Percentiles rank a stretch among this genome's conserved stretches.
phyloP scores from a whole-genome alignment of 2,113 vertebrate species.

The Synodontis membranacea region DNA sequence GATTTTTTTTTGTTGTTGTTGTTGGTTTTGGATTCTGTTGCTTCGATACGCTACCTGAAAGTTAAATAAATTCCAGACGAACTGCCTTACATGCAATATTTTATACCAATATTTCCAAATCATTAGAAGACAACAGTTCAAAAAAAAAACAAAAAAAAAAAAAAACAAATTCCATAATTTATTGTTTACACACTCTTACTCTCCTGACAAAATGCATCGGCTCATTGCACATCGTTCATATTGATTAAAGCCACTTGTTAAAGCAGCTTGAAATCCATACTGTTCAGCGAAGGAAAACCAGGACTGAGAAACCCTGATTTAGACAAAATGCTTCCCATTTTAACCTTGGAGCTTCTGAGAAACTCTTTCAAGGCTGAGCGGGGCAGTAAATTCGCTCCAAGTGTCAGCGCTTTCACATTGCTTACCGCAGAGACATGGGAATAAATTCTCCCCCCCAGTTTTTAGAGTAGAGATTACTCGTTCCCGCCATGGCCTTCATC shows the following conservation, averaged over 20 bases:
- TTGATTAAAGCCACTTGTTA: background rate
- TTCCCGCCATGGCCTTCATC: slow-evolving; percentile 45
- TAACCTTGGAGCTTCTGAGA: slow-evolving; percentile 56
- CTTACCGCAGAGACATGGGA: slow-evolving; percentile 55
- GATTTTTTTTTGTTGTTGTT: too few relatives aligned
- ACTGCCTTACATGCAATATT: background rate
- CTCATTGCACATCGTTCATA: background rate
- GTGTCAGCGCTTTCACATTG: slow-evolving; percentile 67
- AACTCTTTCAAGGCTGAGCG: slow-evolving; percentile 60
- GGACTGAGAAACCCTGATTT: slow-evolving; percentile 58
- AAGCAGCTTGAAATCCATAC: slow-evolving; percentile 9
- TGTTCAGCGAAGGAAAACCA: slow-evolving; percentile 4
- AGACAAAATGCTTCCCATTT: slow-evolving; percentile 62
- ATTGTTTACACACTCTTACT: background rate
- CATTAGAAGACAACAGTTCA: background rate
- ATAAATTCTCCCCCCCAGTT: slow-evolving; percentile 66
- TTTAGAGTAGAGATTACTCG: slow-evolving; percentile 60
- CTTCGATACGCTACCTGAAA: background rate
- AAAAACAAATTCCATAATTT: background rate
- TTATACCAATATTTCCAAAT: background rate
- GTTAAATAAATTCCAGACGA: background rate
- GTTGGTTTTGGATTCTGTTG: background rate
- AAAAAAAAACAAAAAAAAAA: too few relatives aligned
- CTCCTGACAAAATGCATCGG: background rate
- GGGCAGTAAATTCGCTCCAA: slow-evolving; percentile 64